Conservation (phyloP, 2,888 invertebrate genomes). For the Xestobium rufovillosum region DNA sequence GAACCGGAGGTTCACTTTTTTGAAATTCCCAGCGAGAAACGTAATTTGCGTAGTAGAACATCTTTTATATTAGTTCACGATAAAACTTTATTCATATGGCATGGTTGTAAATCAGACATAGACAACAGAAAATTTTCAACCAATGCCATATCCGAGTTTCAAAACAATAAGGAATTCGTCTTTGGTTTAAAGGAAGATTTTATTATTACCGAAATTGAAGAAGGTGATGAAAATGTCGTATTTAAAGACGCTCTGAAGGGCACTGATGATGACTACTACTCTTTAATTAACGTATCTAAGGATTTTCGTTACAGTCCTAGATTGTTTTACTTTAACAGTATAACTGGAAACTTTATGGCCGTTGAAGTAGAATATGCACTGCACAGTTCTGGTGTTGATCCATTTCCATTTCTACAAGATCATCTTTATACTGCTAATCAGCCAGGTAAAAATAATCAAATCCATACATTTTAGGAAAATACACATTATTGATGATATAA, state of each 20-base stretch:
- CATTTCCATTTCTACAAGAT: conserved; percentile 29
- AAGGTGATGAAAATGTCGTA: conserved; percentile 19
- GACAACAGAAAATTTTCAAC: conserved; percentile 4
- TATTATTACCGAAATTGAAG: conserved; percentile 18
- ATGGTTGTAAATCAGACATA: conserved; percentile 16
- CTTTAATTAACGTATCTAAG: conserved; percentile 8
- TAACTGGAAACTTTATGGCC: conserved; percentile 25
- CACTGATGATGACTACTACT: conserved; percentile 11
- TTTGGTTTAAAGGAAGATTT: too few species aligned
- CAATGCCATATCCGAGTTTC: background rate
- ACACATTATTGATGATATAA: too few species aligned
- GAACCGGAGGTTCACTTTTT: conserved; percentile 26
- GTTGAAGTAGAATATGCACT: conserved; percentile 27
- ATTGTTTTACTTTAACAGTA: conserved; percentile 28
- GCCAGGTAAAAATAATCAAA: conserved; percentile 22
- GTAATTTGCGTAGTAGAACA: conserved; percentile 26
- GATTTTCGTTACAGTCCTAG: conserved; percentile 21
- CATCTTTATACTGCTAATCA: conserved; percentile 27
- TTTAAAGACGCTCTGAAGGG: conserved; percentile 18
- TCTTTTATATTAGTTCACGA: conserved; percentile 25
- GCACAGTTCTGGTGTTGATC: conserved; percentile 19
- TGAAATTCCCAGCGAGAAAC: conserved; percentile 25
- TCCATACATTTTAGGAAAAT: too few species aligned
- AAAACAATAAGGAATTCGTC: background rate
- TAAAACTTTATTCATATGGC: conserved; percentile 23